Base-by-base conservation (phyloP, 1,140 invertebrate species). In the Drosophila willistoni region DNA sequence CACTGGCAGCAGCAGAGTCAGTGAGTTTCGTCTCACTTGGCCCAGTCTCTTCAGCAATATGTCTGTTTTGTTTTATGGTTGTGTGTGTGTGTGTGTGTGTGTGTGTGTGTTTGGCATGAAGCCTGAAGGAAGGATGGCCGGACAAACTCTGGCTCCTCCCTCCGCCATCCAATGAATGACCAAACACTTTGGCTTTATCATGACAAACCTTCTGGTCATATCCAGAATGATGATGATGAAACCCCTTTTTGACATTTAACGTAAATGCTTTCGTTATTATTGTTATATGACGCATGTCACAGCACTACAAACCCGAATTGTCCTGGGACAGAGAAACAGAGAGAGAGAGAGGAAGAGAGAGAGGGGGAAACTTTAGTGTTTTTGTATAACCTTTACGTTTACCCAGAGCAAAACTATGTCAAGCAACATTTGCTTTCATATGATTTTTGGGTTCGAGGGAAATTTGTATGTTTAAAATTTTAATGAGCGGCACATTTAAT, bases 261-360 rank as follows among this genome's bases (percentile, higher is more conserved):
- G 75, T 90, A 89, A 87, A 87, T 89, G 85, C 85, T 90, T 22
- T 87, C 77, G 81, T 87, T 87, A 87, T 87, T 87, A 84, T 89
- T 87, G 74, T 84, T 76, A 80, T 77, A 80, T 84, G 80, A 79
- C 71, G 72, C 79, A 86, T 73, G 69, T 41, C 64, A 54, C 39
- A 59, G 17, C 14, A 47, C 44, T 47, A 17, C 14, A 10, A 19
- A 4, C 44, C 44, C 17, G 19, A 51, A 51, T 22, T 22, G 17
- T 51, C 19, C 7, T 47, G 7, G 2, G 7, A 17, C 6, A 55
- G 44, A 51, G 39, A 39, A 59, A 54, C 64, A 66, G 13, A n/a
- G 12, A 36, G 42, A 9, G 14, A 55, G 44, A 51, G 34, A 44
- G 59, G n/a, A n/a, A 59, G 69, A 67, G 13, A n/a, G n/a, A 41